Conservation (phyloP, 2,113 vertebrate genomes). For the Oryzias melastigma region DNA sequence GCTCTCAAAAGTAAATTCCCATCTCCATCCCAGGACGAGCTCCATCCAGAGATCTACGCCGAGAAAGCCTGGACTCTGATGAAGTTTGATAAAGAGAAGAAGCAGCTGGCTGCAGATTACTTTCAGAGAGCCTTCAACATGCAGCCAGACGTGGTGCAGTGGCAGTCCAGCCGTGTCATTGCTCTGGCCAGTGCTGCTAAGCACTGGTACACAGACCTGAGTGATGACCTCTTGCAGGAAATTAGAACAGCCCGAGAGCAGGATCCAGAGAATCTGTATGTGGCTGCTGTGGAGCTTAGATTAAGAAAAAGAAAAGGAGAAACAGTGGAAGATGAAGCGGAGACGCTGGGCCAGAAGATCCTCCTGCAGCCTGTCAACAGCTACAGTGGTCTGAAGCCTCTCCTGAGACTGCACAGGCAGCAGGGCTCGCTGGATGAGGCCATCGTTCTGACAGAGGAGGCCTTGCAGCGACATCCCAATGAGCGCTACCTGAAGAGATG, state of each 20-base stretch:
- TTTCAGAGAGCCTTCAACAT: conserved; percentile 52
- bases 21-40: conserved; percentile 17
- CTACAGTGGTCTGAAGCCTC: conserved; percentile 33
- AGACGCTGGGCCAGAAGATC: conserved; percentile 15
- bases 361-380: conserved; percentile 31
- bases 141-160: conserved; percentile 50
- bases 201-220: background rate
- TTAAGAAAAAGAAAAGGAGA: background rate
- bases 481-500: conserved; percentile 40
- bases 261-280: conserved; percentile 48
- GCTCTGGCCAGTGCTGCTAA: background rate
- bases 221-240: conserved; percentile 4
- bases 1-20: conserved; percentile 30
- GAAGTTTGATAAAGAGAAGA: conserved; percentile 3
- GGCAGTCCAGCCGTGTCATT: conserved; percentile 36
- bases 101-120: conserved; percentile 14
- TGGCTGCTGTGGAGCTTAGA: conserved; percentile 7
- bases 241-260: conserved; percentile 27
- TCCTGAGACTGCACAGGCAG: conserved; percentile 20
- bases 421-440: conserved; percentile 17
- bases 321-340: conserved; percentile 2
- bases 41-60: conserved; percentile 47
- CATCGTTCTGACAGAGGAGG: conserved; percentile 32
- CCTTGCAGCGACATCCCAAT: conserved; percentile 37
- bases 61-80: conserved; percentile 64